These are phyloP conservation scores for Altica lythri DNA, from an alignment of 2,888 invertebrate species.

Conservation along the genomic window DNA sequence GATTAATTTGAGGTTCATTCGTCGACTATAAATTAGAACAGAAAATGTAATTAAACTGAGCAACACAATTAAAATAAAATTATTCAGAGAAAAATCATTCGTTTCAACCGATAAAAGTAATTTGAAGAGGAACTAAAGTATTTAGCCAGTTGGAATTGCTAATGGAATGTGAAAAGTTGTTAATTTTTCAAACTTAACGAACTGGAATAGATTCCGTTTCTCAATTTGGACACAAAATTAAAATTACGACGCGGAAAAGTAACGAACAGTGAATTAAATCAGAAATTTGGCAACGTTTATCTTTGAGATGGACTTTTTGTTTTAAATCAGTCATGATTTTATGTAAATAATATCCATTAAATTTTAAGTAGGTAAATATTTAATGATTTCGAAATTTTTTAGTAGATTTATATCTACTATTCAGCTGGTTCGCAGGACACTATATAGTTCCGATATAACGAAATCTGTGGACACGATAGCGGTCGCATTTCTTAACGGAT, in stretches of 20 bases:
- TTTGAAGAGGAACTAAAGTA: constrained; percentile 40
- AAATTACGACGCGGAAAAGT: constrained; percentile 31
- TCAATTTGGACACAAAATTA: constrained; percentile 32
- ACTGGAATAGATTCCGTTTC: constrained; percentile 41
- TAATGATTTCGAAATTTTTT: too few relatives aligned
- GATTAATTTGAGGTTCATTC: constrained; percentile 13
- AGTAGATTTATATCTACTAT: too few relatives aligned
- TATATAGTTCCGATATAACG: too few relatives aligned
- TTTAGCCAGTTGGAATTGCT: constrained; percentile 45
- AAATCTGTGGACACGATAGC: too few relatives aligned
- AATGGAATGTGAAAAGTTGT: constrained; percentile 47
- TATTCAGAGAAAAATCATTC: constrained; percentile 13
- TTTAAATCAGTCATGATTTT: not conserved
- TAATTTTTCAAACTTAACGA: constrained; percentile 44
- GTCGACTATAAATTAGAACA: constrained; percentile 18
- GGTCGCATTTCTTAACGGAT: too few relatives aligned
- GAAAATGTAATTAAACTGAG: constrained; percentile 27
- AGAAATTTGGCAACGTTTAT: not conserved
- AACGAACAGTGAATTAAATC: constrained; percentile 14
- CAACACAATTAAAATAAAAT: constrained; percentile 28
- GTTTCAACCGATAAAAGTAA: constrained; percentile 32
- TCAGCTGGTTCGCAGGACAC: too few relatives aligned
- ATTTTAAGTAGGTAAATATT: too few relatives aligned
- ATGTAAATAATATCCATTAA: too few relatives aligned
- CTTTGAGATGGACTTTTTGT: not conserved